Base-by-base conservation (phyloP, 2,888 invertebrate species). In the Dorcus parallelipipedus region DNA sequence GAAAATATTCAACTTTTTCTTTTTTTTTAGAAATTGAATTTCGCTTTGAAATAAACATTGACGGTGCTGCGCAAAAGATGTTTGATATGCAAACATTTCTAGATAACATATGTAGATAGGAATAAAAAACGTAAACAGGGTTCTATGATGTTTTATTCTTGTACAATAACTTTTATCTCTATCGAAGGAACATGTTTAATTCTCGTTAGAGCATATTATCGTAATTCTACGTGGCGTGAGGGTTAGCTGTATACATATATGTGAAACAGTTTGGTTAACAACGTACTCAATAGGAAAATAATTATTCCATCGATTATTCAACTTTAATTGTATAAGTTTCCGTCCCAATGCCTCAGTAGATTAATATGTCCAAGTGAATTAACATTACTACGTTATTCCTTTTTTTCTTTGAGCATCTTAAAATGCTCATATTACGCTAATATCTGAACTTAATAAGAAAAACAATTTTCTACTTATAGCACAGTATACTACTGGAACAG, bases 1-100 rank as follows among this genome's bases (percentile, higher is more conserved):
- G 56, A 64, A 64, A 60, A 64, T 64, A 60, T 62, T 62, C 60
- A 58, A 58, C 54, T 61, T 64, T 64, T 20, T 20, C 14, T 14
- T 14, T 14, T 14, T 14, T 20, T 65, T 63, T 56, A 42, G 54
- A 67, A 67, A 67, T 67, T 67, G 64, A 67, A 67, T 67, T 67
- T 66, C 63, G 52, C 60, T 62, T 51, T 55, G 58, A 59, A 63
- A 60, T 60, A 63, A 60, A 60, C 60, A 63, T 60, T 52, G 56
- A 60, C 23, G 49, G 40, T 38, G 33, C 38, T 38, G 20, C 33
- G 42, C 38, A 47, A 41, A 50, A 55, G 50, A 55, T 55, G 49
- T 55, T 55, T 55, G 55, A 47, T 40, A 49, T 55, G 49, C 49
- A 55, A 55, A 55, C 50, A 49, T 55, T 49, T 50, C 38, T 17